These are phyloP conservation scores for Serinus canaria DNA, from an alignment of 2,113 vertebrate genomes.

Conservation along the genomic window DNA sequence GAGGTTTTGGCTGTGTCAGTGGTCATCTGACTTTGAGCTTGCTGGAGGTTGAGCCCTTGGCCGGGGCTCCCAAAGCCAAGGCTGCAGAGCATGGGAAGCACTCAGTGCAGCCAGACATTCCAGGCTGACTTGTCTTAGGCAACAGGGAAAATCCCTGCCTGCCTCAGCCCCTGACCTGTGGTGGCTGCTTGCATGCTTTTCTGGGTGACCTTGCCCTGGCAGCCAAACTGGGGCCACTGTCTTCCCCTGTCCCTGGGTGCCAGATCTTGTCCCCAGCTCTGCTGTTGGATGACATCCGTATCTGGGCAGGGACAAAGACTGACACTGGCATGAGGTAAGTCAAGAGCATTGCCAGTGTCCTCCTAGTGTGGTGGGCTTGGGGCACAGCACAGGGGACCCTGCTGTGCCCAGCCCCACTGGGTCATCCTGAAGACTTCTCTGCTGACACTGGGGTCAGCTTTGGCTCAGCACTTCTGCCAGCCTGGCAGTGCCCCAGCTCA, in stretches of 20 bases:
- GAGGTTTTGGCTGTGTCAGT: neutral
- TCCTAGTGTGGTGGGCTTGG: neutral
- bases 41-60: neutral
- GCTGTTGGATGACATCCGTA: neutral
- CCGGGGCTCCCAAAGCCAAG: neutral
- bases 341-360: neutral
- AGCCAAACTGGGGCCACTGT: neutral
- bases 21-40: neutral
- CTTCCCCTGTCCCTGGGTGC: neutral
- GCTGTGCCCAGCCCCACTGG: neutral
- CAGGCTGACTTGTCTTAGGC: neutral
- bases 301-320: neutral
- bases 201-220: neutral
- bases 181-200: neutral
- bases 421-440: neutral
- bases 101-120: neutral
- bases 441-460: neutral
- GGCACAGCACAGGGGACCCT: neutral
- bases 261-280: neutral
- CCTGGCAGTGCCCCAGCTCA: neutral
- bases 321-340: neutral
- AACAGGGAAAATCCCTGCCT: neutral
- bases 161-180: neutral
- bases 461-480: neutral
- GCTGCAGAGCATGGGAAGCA: neutral